phyloP scores from a whole-genome alignment of 2,888 invertebrate species.

The Nemurella pictetii region DNA sequence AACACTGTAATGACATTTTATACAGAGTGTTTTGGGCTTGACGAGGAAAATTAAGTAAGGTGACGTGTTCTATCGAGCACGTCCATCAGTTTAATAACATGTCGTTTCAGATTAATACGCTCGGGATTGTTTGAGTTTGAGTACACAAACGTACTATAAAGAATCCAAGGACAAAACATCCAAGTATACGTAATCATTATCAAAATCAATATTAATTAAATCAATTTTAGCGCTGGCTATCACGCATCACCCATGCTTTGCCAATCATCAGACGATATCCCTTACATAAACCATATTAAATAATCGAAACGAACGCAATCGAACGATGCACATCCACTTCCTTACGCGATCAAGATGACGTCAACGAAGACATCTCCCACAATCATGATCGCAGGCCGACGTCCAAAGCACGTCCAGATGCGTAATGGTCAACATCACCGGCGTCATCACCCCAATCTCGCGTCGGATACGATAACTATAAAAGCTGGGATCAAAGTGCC shows the following conservation, averaged over 20 bases:
- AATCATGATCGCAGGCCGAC: not conserved
- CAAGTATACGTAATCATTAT: no score
- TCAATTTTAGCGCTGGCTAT: not conserved
- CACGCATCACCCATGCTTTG: not conserved
- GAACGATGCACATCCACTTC: not conserved
- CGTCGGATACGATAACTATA: not conserved
- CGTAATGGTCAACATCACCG: not conserved
- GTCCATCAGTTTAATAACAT: no score
- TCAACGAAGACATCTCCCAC: not conserved
- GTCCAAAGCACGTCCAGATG: not conserved
- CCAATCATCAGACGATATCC: not conserved
- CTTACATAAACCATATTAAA: not conserved
- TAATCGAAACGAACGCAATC: not conserved
- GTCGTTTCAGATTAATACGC: no score
- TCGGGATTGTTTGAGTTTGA: no score
- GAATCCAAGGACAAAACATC: no score
- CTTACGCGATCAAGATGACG: not conserved
- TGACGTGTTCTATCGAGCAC: no score
- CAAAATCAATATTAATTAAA: no score
- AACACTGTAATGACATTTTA: no score
- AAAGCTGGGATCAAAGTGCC: not conserved
- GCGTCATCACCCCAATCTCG: not conserved
- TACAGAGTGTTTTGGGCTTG: no score
- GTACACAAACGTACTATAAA: no score
- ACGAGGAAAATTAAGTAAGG: no score